Evolutionary conservation across 35 echinoderm and acorn worm species (phyloP).

Genomic region (Diadema setosum): DNA sequence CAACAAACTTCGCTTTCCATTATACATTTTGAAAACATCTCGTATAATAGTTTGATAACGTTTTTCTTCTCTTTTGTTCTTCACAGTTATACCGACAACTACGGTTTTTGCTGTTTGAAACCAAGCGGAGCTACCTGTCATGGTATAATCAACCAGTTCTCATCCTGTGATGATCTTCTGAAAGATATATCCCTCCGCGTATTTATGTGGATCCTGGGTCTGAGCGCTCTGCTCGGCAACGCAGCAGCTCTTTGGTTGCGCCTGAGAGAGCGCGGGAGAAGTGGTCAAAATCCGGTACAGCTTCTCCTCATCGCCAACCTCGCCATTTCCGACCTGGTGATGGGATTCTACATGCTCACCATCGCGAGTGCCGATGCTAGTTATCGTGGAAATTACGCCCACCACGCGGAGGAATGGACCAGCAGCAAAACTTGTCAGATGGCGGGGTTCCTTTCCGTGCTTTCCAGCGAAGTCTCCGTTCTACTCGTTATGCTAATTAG

Average conservation of each 20-base stretch:
- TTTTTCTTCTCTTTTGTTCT: not conserved
- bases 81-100: not conserved
- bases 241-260: not conserved
- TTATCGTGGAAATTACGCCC: constrained; percentile 6
- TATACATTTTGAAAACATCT: no score
- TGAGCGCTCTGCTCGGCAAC: constrained; percentile 32
- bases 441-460: not conserved
- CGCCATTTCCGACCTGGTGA: not conserved
- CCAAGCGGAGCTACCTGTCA: not conserved
- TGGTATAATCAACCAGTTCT: not conserved
- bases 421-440: constrained; percentile 6
- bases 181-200: not conserved
- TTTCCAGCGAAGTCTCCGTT: constrained; percentile 29
- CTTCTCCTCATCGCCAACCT: not conserved
- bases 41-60: no score
- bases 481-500: constrained; percentile 14
- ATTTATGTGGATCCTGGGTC: constrained; percentile 12
- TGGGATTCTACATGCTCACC: constrained; percentile 38
- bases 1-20: no score
- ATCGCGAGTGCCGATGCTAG: constrained; percentile 6
- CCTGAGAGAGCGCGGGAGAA: not conserved
- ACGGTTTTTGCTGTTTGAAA: not conserved
- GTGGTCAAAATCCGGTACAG: not conserved
- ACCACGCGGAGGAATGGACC: not conserved
- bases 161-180: constrained; percentile 26